Evolutionary conservation across 1,140 invertebrate genomes (phyloP).

Genomic region (Calycopis cecrops): DNA sequence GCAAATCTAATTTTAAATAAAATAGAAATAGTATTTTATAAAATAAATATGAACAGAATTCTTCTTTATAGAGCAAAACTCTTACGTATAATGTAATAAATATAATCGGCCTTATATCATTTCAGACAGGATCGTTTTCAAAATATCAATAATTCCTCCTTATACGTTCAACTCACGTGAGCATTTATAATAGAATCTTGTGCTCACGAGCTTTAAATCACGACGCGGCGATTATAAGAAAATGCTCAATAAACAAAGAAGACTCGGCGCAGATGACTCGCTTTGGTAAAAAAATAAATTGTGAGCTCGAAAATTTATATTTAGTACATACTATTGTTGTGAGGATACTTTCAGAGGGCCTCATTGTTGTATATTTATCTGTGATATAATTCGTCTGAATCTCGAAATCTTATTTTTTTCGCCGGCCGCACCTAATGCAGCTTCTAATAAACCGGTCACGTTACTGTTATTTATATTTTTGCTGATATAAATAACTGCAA

Average conservation of each 20-base stretch:
- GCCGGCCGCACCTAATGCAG: constrained; percentile 45
- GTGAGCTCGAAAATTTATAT: constrained; percentile 44
- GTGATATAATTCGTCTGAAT: constrained; percentile 36
- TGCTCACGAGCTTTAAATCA: constrained; percentile 41
- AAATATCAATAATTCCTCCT: background rate
- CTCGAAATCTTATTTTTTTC: constrained; percentile 36
- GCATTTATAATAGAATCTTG: constrained; percentile 7
- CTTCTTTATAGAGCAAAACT: too few relatives aligned
- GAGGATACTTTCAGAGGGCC: constrained; percentile 11
- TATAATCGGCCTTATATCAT: too few relatives aligned
- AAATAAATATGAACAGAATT: too few relatives aligned
- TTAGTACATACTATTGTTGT: constrained; percentile 35
- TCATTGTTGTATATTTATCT: constrained; percentile 36
- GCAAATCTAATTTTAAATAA: too few relatives aligned
- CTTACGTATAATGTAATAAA: too few relatives aligned
- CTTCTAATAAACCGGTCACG: constrained; percentile 66
- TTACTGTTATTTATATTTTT: too few relatives aligned
- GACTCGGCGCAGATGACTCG: constrained; percentile 40
- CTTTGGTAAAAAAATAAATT: constrained; percentile 40
- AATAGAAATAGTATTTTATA: too few relatives aligned
- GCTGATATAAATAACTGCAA: too few relatives aligned
- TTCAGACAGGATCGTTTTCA: too few relatives aligned
- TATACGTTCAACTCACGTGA: background rate
- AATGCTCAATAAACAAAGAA: too few relatives aligned
- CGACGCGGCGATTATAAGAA: constrained; percentile 46